Base-by-base conservation (phyloP, 2,888 invertebrate species). In the Napeogenes inachia region DNA sequence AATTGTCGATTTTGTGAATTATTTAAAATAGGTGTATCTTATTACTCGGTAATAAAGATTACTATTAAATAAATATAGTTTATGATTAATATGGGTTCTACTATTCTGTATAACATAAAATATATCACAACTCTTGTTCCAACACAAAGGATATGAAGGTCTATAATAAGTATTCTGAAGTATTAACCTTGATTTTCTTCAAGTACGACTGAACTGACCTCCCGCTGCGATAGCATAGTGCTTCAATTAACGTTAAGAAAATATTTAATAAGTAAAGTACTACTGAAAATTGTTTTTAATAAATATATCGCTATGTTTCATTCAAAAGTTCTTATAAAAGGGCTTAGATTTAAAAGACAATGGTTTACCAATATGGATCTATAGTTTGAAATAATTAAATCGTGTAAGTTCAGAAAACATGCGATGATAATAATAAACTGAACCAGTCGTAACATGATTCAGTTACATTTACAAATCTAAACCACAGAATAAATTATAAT, bases 401-500 rank as follows among this genome's bases (percentile, higher is more conserved):
- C 6, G 6, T 35, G 35, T 35, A 35, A 35, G 4, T 35, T 35
- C 6, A 35, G 4, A 6, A 35, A 0, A 21, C 21, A 42, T 42
- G 3, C 10, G 10, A 10, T 42, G 10, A 10, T 42, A 42, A 42
- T 42, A 42, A 42, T 42, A 42, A 42, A 3, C 10, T 13, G 2
- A 10, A 13, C 8, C 50, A 21, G 21, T 50, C 10, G 13, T 13
- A 21, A 50, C 50, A 5, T 30, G 30, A 4, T 30, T 30, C 50
- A 50, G 13, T 47, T n/a, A 13, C 3, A 4, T 50, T 30, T 8
- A 50, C 8, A 50, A 50, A 30, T 30, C 10, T 30, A 30, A 50
- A 50, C 50, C 50, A 50, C 5, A 50, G 5, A 21, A 30, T 30
- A 50, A 30, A 61, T 59, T 62, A 59, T 64, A 35, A 60, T 45